These are phyloP conservation scores for Enteromius trimaculatus DNA, from an alignment of 2,797 vertebrate genomes.

Conservation along the genomic window DNA sequence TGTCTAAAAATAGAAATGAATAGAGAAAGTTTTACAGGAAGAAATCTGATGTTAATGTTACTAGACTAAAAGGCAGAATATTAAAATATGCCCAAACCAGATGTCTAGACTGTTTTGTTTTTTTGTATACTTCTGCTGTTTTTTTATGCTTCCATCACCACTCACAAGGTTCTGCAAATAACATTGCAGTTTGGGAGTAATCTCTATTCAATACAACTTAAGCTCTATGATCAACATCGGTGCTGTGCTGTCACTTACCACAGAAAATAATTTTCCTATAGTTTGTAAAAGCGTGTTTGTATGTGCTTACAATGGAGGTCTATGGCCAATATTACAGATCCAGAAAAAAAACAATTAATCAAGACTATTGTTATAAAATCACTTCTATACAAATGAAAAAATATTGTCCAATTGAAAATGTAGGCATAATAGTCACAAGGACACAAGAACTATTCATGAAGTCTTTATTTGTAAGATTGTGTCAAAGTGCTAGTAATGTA, in stretches of 20 bases:
- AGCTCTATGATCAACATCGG: neutral
- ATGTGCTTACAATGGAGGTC: neutral
- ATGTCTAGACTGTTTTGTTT: neutral
- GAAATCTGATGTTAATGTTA: neutral
- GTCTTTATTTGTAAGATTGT: too few species aligned
- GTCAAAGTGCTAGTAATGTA: too few species aligned
- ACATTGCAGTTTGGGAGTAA: constrained; percentile 1
- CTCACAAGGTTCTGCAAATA: neutral
- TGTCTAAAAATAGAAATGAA: neutral
- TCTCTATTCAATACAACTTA: neutral
- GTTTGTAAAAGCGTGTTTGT: neutral
- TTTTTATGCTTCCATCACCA: neutral
- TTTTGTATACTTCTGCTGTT: neutral
- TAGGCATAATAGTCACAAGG: neutral
- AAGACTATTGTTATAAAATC: neutral
- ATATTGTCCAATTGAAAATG: neutral
- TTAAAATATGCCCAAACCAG: neutral
- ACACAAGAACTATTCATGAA: neutral
- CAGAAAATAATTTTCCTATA: too few species aligned
- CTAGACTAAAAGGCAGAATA: neutral
- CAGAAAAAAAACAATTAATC: neutral
- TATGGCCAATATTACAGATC: neutral
- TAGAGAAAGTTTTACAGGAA: neutral
- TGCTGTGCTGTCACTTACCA: neutral
- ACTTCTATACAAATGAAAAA: neutral